Percentiles rank a stretch among this genome's conserved stretches.
phyloP scores from a whole-genome alignment of 2,888 invertebrate species.

The Papilio elwesi region DNA sequence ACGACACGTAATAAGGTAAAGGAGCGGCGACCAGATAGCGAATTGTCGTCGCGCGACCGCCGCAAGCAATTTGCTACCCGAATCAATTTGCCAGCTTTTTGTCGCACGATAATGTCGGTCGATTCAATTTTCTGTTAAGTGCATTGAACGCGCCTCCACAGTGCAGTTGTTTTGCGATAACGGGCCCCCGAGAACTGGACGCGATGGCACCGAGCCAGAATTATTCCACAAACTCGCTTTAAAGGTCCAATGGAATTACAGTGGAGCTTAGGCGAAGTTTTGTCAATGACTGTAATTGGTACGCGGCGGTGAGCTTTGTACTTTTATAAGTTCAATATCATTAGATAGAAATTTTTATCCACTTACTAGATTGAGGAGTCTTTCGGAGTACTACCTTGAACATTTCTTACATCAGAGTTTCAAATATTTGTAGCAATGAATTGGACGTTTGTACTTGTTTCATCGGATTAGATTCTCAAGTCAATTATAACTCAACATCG shows the following conservation, averaged over 20 bases:
- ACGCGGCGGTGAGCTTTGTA: conserved; percentile 10
- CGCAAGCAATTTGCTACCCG: conserved; percentile 75
- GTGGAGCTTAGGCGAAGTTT: conserved; percentile 6
- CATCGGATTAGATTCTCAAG: too few relatives aligned
- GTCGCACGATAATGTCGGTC: conserved; percentile 68
- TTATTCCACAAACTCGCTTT: conserved; percentile 7
- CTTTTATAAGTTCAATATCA: conserved; percentile 1
- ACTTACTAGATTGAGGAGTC: neutral
- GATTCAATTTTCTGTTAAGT: conserved; percentile 69
- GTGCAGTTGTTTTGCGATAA: conserved; percentile 46
- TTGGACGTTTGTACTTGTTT: too few relatives aligned
- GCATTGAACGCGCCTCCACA: conserved; percentile 45
- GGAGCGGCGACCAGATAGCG: conserved; percentile 35
- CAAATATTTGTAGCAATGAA: too few relatives aligned
- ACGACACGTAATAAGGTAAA: conserved; percentile 43
- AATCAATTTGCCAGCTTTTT: conserved; percentile 80
- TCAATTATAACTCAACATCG: too few relatives aligned
- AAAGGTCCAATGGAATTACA: conserved; percentile 11
- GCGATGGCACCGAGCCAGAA: conserved; percentile 29
- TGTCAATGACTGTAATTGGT: conserved; percentile 17
- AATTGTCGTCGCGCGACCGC: conserved; percentile 46
- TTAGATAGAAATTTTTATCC: conserved; percentile 10
- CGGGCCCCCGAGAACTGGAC: conserved; percentile 41
- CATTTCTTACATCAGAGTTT: too few relatives aligned
- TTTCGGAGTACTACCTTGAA: neutral